Evolutionary conservation across 2,888 invertebrate species (phyloP), one percentile per base, ranked within the genome.

Genomic region (Erynnis tages): DNA sequence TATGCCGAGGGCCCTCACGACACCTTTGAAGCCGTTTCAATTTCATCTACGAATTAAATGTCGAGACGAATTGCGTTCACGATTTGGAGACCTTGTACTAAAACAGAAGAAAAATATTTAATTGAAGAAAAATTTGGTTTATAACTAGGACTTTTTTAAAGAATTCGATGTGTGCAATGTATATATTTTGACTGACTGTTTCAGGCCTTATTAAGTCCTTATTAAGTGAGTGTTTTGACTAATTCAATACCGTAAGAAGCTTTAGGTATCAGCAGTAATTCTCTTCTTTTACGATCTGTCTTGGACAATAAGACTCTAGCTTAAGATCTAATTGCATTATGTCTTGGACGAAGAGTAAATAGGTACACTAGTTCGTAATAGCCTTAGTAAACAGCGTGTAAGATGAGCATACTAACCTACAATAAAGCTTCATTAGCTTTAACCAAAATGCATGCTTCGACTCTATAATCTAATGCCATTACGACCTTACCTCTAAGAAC

Each of bases 1-100:
- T 57, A 55, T 54, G 54, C 48, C 53, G 44, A 65, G 61, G 55
- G 58, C 49, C 41, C 62, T 64, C 55, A 54, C 55, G 57, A 66
- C 61, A 63, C 60, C 62, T 63, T 59, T 55, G 52, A 52, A 57
- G 58, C 58, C 45, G 50, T 50, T 56, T 53, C 47, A 54, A 35
- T 53, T 56, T 54, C 47, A 55, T 47, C 52, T 37, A 43, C 37
- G 48, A 44, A 52, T 52, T 44, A 21, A 19, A 44, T 52, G 43
- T 10, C 10, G 21, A 19, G 50, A 16, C n/a, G 25, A 16, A 6
- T 19, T 16, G 34, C n/a, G n/a, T n/a, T n/a, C n/a, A n/a, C n/a
- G n/a, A n/a, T n/a, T n/a, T n/a, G n/a, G n/a, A n/a, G n/a, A n/a
- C n/a, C n/a, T 16, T 32, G 1, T 8, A 11, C 11, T 1, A 30